These are phyloP conservation scores for Centropus bengalensis DNA, from an alignment of 2,113 vertebrate genomes.

Conservation along the genomic window DNA sequence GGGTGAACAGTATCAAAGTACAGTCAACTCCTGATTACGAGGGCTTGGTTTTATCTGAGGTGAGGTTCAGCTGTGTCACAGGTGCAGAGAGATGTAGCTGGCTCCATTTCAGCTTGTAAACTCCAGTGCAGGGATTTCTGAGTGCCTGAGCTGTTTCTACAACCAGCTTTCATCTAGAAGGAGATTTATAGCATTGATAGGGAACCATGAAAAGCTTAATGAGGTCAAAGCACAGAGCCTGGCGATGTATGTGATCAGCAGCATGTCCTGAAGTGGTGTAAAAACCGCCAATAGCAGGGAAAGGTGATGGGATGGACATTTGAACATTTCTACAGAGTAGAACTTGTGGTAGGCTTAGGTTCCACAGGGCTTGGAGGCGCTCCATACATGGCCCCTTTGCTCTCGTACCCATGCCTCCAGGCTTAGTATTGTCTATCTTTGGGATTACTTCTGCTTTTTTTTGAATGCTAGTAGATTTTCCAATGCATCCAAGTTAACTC, in stretches of 20 bases:
- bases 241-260: neutral
- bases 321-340: neutral
- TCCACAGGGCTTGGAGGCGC: neutral
- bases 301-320: neutral
- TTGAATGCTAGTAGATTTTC: neutral
- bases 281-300: neutral
- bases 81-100: neutral
- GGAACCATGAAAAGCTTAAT: neutral
- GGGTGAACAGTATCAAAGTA: neutral
- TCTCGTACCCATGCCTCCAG: neutral
- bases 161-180: neutral
- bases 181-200: neutral
- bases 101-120: neutral
- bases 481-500: neutral
- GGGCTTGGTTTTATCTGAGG: neutral
- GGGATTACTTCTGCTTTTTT: neutral
- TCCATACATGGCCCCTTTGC: fast-evolving
- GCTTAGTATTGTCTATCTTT: neutral
- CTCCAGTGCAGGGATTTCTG: neutral
- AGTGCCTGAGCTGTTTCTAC: neutral
- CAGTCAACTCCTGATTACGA: neutral
- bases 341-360: neutral
- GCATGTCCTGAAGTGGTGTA: neutral
- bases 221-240: neutral
- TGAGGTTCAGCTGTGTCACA: neutral